These are phyloP conservation scores for Drosophila niveifrons DNA, from an alignment of 2,888 invertebrate species.

Conservation along the genomic window DNA sequence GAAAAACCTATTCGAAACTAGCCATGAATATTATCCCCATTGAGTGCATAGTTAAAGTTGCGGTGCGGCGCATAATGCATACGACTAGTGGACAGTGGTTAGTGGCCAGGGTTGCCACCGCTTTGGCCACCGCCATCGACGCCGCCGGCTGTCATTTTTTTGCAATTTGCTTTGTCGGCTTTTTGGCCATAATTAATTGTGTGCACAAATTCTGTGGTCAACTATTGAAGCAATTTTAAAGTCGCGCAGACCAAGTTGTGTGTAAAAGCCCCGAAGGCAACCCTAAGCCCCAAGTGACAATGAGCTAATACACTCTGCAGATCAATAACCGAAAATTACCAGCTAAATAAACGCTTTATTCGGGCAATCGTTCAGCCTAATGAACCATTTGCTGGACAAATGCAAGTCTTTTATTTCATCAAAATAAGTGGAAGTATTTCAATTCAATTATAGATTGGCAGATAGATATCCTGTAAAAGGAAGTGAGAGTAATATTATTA, in stretches of 20 bases:
- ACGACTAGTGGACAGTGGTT: slow-evolving; percentile 7
- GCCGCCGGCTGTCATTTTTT: slow-evolving; percentile 42
- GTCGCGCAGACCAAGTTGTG: slow-evolving; percentile 11
- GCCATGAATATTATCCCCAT: slow-evolving; percentile 27
- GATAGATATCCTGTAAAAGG: slow-evolving; percentile 3
- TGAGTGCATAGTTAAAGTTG: slow-evolving; percentile 45
- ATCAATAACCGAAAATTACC: slow-evolving; percentile 44
- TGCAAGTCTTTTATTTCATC: slow-evolving; percentile 22
- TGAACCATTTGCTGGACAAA: slow-evolving; percentile 43
- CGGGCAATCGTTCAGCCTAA: slow-evolving; percentile 48
- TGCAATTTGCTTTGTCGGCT: slow-evolving; percentile 53
- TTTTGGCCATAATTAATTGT: slow-evolving; percentile 73
- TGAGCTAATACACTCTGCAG: slow-evolving; percentile 45
- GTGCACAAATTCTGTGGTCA: slow-evolving; percentile 66
- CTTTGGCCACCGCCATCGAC: slow-evolving; percentile 8
- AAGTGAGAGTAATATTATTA: too few relatives aligned
- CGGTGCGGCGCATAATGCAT: slow-evolving; percentile 62
- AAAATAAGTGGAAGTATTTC: neutral
- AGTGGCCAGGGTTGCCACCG: slow-evolving; percentile 44
- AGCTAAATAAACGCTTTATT: slow-evolving; percentile 41
- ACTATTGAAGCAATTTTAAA: slow-evolving; percentile 33
- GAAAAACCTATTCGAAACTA: slow-evolving; percentile 48
- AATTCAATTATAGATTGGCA: neutral
- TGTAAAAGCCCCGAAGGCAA: slow-evolving; percentile 7
- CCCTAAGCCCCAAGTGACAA: slow-evolving; percentile 11